Evolutionary conservation across 2,113 vertebrate species (phyloP).

Genomic region (Anas platyrhynchos): DNA sequence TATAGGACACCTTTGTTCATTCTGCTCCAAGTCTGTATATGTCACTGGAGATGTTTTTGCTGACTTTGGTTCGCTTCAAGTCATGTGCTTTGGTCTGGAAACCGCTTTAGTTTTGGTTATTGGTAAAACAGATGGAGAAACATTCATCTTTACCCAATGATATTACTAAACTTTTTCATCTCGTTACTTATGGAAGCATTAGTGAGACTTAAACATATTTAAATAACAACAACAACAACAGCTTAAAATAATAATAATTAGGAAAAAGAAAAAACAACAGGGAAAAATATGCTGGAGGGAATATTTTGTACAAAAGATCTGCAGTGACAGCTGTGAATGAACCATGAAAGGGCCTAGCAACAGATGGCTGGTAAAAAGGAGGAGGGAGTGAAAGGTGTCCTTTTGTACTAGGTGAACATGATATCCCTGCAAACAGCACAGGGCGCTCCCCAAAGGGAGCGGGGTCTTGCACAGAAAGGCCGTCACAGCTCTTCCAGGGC

Average conservation of each 20-base stretch:
- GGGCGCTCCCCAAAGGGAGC: not conserved
- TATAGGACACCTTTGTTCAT: slow-evolving; percentile 39
- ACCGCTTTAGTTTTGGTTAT: not conserved
- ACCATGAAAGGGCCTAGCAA: not conserved
- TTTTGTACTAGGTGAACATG: not conserved
- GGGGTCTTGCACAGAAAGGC: not conserved
- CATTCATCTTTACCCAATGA: not conserved
- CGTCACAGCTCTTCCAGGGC: not conserved
- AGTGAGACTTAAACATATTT: not conserved
- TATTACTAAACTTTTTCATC: not conserved
- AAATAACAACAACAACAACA: not conserved
- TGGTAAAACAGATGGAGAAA: slow-evolving; percentile 47
- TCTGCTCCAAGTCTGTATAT: not conserved
- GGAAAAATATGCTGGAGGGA: not conserved
- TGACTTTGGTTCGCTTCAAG: not conserved
- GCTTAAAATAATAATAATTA: not conserved
- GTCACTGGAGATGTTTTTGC: slow-evolving; percentile 38
- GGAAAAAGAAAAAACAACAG: too few species aligned
- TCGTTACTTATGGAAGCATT: not conserved
- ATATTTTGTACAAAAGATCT: slow-evolving; percentile 19
- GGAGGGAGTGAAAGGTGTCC: not conserved
- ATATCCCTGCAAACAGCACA: not conserved
- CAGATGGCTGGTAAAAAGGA: not conserved
- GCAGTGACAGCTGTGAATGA: slow-evolving; percentile 31
- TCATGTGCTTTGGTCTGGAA: slow-evolving; percentile 24